phyloP scores from a whole-genome alignment of 2,113 vertebrate species.

The Grammomys surdaster region DNA sequence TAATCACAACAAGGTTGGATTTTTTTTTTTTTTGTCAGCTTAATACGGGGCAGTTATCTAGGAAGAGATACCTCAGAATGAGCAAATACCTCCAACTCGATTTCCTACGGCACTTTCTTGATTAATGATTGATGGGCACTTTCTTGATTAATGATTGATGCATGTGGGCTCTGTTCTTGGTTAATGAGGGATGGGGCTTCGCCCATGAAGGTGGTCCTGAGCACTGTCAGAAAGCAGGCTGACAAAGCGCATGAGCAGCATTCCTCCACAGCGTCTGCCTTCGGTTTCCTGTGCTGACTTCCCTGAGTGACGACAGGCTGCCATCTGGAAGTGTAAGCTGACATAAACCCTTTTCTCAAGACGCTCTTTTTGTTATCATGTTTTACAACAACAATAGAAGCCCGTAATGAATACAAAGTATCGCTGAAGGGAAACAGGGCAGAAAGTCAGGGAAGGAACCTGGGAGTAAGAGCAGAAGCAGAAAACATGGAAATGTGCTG shows the following conservation, averaged over 20 bases:
- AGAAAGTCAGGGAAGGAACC: background rate
- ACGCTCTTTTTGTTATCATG: background rate
- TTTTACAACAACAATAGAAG: background rate
- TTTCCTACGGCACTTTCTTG: background rate
- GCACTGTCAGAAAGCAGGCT: background rate
- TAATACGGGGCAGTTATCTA: background rate
- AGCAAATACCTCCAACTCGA: background rate
- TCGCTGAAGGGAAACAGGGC: background rate
- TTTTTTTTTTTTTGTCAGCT: background rate
- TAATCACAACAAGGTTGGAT: background rate
- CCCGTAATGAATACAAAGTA: background rate
- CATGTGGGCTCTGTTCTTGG: background rate
- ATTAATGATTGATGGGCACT: background rate
- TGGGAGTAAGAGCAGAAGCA: background rate
- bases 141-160: background rate
- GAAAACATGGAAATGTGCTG: background rate
- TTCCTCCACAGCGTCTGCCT: background rate
- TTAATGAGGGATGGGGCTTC: background rate
- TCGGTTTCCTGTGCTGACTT: background rate
- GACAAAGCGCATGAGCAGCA: background rate
- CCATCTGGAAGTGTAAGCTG: background rate
- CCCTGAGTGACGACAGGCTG: background rate
- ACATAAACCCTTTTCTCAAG: background rate
- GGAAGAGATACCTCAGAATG: background rate
- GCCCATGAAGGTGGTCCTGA: background rate